Percentiles rank a stretch among this genome's conserved stretches.
These are phyloP conservation scores for Gymnocheta viridis DNA, from an alignment of 2,888 invertebrate species.

Conservation along the genomic window DNA sequence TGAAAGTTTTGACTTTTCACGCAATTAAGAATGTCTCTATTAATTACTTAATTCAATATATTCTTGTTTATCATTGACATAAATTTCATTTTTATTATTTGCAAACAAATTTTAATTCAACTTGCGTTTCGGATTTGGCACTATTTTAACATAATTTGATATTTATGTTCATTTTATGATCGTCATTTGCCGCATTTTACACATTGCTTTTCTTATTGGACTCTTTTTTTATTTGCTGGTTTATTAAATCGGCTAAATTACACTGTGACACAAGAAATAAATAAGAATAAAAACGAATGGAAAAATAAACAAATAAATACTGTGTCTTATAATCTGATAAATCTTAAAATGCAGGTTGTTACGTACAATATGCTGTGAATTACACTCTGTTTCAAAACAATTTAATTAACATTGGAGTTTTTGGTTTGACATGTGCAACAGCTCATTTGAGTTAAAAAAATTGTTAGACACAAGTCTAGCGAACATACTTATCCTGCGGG, in stretches of 20 bases:
- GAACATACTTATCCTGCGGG: too few species aligned
- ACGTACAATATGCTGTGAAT: too few species aligned
- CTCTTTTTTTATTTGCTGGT: background rate
- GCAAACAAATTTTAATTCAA: conserved; percentile 1
- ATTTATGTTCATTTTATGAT: conserved; percentile 16
- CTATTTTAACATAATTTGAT: conserved; percentile 16
- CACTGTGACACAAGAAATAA: background rate
- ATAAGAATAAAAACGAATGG: background rate
- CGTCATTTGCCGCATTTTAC: conserved; percentile 1
- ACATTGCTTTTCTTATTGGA: background rate
- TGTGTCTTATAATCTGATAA: too few species aligned
- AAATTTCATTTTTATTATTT: conserved; percentile 20
- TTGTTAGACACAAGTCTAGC: too few species aligned
- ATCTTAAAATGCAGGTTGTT: too few species aligned
- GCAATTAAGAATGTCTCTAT: background rate
- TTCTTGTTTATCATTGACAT: conserved; percentile 39
- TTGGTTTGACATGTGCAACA: too few species aligned
- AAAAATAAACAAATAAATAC: too few species aligned
- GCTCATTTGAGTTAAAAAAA: too few species aligned
- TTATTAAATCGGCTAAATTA: background rate
- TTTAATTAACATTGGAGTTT: too few species aligned
- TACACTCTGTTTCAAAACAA: too few species aligned
- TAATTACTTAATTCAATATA: background rate
- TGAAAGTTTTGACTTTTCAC: conserved; percentile 59
- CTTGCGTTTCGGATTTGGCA: background rate